A percentile compares a stretch with the other conserved stretches of the same genome.
Evolutionary conservation across 1,140 invertebrate species (phyloP).

Genomic region (Papilio aristodemus): DNA sequence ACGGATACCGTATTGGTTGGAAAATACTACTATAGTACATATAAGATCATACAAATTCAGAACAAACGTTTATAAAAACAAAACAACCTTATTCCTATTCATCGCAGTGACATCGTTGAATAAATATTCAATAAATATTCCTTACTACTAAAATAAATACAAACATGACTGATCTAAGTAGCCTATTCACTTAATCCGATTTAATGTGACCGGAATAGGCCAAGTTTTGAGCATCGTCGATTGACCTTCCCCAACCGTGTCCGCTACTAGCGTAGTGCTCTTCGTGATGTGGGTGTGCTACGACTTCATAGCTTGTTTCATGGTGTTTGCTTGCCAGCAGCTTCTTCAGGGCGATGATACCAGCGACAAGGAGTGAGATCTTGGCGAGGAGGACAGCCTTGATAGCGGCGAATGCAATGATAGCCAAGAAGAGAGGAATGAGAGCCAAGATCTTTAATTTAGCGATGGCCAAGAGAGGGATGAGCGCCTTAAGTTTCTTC

Average conservation of each 20-base stretch:
- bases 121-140: constrained; percentile 69
- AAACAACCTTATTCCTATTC: constrained; percentile 45
- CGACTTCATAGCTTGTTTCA: constrained; percentile 87
- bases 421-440: constrained; percentile 88
- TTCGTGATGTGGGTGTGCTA: constrained; percentile 84
- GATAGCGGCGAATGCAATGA: constrained; percentile 89
- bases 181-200: constrained; percentile 60
- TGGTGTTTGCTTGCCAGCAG: constrained; percentile 86
- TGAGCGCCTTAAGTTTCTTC: constrained; percentile 86
- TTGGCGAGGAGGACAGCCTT: constrained; percentile 91
- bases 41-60: constrained; percentile 72
- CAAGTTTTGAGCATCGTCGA: constrained; percentile 82
- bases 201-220: constrained; percentile 83
- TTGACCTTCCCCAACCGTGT: constrained; percentile 81
- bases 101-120: constrained; percentile 52
- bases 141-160: constrained; percentile 72
- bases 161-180: constrained; percentile 44
- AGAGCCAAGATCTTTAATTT: constrained; percentile 90
- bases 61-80: constrained; percentile 68
- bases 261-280: constrained; percentile 81
- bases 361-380: constrained; percentile 87
- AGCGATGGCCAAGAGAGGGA: constrained; percentile 87
- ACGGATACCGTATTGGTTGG: constrained; percentile 77
- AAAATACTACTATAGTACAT: constrained; percentile 75
- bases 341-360: constrained; percentile 89